phyloP scores from a whole-genome alignment of 2,113 vertebrate species.

The Microcebus lehilahytsara region DNA sequence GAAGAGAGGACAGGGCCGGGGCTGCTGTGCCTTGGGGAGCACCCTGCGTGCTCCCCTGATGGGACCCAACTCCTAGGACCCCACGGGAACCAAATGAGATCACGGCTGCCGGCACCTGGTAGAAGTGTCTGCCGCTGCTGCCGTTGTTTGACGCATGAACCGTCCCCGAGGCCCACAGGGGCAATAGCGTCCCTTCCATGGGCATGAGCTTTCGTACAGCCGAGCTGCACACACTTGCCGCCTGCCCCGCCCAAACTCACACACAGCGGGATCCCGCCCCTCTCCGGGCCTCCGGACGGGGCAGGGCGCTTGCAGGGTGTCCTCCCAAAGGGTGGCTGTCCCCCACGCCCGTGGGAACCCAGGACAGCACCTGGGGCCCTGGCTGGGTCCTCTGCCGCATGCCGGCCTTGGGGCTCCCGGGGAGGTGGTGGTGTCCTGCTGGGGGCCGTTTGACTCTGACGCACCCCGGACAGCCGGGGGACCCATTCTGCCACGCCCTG shows the following conservation, averaged over 20 bases:
- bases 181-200: rapidly evolving
- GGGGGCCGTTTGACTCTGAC: rapidly evolving
- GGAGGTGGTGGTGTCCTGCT: rapidly evolving
- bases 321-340: not conserved
- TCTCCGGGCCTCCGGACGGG: rapidly evolving
- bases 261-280: rapidly evolving
- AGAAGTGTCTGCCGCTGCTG: rapidly evolving
- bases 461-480: rapidly evolving
- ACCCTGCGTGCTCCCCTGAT: not conserved
- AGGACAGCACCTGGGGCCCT: not conserved
- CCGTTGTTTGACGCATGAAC: not conserved
- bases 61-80: not conserved
- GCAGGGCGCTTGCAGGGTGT: not conserved
- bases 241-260: not conserved
- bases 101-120: not conserved
- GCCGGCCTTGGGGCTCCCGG: not conserved
- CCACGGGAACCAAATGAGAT: not conserved
- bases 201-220: rapidly evolving
- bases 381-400: not conserved
- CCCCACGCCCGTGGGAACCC: rapidly evolving
- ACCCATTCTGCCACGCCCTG: rapidly evolving
- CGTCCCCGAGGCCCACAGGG: not conserved
- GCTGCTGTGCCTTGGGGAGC: not conserved
- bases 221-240: rapidly evolving
- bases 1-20: not conserved